A percentile compares a stretch with the other conserved stretches of the same genome.
phyloP scores from a whole-genome alignment of 2,797 vertebrate genomes.

The Furcifer pardalis region DNA sequence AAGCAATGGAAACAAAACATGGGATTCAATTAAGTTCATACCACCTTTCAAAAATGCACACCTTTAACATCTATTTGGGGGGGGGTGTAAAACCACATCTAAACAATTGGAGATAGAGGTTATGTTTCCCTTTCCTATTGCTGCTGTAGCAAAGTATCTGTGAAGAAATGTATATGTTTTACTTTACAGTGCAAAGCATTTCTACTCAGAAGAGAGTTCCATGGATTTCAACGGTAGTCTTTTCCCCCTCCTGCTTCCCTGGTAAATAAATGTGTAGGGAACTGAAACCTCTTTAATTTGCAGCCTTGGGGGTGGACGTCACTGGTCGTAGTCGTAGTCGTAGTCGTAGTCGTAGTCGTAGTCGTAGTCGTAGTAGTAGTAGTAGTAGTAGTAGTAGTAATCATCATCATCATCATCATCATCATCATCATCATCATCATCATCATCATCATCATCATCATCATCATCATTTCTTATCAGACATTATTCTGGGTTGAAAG shows the following conservation, averaged over 20 bases:
- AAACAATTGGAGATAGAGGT: neutral
- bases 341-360: no score
- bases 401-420: no score
- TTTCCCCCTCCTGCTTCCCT: no score
- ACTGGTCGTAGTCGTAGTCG: no score
- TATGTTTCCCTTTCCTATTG: neutral
- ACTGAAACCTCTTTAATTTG: neutral
- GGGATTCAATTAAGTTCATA: neutral
- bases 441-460: no score
- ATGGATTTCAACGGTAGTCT: neutral
- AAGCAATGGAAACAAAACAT: neutral
- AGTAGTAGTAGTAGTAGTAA: no score
- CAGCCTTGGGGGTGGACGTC: no score
- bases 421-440: no score
- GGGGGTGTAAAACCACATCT: neutral
- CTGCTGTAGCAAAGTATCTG: neutral
- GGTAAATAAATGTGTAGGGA: no score
- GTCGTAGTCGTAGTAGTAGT: no score
- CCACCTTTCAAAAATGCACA: neutral
- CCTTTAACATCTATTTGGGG: neutral
- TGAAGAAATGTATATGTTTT: neutral
- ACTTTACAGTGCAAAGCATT: neutral
- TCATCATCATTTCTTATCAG: no score
- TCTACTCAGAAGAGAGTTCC: neutral
- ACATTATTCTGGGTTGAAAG: no score